Evolutionary conservation across 2,113 vertebrate species (phyloP), one percentile per base, ranked within the genome.

Genomic region (Oreotragus oreotragus): DNA sequence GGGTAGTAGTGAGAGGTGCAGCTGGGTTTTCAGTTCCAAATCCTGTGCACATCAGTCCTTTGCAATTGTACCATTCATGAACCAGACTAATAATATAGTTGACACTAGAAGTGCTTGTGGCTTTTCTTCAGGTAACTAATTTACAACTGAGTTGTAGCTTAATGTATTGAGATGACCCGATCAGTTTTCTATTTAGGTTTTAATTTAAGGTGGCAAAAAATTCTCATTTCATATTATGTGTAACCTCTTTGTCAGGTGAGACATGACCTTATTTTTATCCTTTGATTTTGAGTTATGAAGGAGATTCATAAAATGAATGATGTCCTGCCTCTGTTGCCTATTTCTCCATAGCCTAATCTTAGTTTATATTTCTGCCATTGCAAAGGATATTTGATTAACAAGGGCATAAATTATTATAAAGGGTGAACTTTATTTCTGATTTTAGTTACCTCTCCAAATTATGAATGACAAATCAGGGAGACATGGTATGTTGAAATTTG

Each of bases 211-310:
- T 66, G 89, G 19, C 49, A 95, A 77, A 83, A 76, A 45, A 89
- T 45, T 96, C 84, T 93, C 81, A 19, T 84, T 97, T 89, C 21
- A 0, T 97, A 64, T 92, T 84, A 14, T 58, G 45, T 94, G 96
- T 25, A 92, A 33, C 14, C 73, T 97, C 90, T 92, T 47, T 96
- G 36, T 97, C 89, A 84, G n/a, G 21, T 86, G 93, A 92, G 92
- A 47, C 9, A 4, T 73, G 73, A 97, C 91, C 87, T 98, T 97
- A 91, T 91, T 98, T 98, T 97, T 96, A 94, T 97, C 95, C 87
- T 98, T 98, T 97, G 97, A 96, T 88, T 73, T 93, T 97, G 88
- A 98, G 51, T 96, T 98, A 95, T 95, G 90, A 96, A 96, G 45
- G 77, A 93, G 84, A 39, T 96, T 93, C 97, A 94, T 98, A 98